A percentile compares a stretch with the other conserved stretches of the same genome.
Evolutionary conservation across 2,113 vertebrate genomes (phyloP).

Genomic region (Ctenomys sociabilis): DNA sequence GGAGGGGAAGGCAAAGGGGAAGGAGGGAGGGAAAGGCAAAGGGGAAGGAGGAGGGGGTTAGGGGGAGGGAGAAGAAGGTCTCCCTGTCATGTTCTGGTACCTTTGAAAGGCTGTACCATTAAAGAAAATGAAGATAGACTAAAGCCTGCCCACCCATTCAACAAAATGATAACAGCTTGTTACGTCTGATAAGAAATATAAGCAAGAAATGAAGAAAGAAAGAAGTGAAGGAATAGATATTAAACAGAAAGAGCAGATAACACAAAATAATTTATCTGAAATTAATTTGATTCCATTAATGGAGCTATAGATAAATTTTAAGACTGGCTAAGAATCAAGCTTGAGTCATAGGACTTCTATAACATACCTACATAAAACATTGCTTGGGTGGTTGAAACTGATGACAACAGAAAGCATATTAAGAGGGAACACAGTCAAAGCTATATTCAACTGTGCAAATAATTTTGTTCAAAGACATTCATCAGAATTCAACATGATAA

Average conservation of each 20-base stretch:
- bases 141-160: not conserved
- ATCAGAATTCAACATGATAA: not conserved
- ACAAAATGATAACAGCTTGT: not conserved
- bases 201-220: not conserved
- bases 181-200: not conserved
- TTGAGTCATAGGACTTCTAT: not conserved
- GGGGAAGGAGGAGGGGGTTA: too few species aligned
- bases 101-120: not conserved
- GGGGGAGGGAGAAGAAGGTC: too few species aligned
- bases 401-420: not conserved
- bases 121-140: not conserved
- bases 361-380: not conserved
- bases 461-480: not conserved
- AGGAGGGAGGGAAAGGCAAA: too few species aligned
- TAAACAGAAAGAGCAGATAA: not conserved
- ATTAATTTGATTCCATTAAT: not conserved
- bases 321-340: not conserved
- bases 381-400: not conserved
- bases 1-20: too few species aligned
- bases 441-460: not conserved
- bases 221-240: not conserved
- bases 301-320: not conserved
- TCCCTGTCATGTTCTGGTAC: not conserved
- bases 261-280: not conserved
- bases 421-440: not conserved